These are phyloP conservation scores for Hycleus cichorii DNA, from an alignment of 1,140 invertebrate species.

Conservation along the genomic window DNA sequence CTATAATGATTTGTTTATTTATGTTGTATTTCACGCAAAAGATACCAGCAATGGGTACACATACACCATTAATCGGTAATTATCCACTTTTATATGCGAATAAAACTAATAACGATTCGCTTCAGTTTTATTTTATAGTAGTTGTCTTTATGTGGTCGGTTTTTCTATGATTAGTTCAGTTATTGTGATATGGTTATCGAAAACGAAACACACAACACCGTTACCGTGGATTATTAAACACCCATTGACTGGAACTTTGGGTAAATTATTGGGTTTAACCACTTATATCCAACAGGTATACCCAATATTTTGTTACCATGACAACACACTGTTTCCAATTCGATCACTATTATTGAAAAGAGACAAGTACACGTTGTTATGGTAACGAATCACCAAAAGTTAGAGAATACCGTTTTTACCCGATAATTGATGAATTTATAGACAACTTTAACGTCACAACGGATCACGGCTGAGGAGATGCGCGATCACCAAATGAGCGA, in stretches of 20 bases:
- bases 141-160: constrained; percentile 50
- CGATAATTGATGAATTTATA: constrained; percentile 1
- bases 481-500: constrained; percentile 41
- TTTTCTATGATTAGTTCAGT: constrained; percentile 57
- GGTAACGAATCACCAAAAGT: too few relatives aligned
- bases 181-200: constrained; percentile 46
- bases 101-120: constrained; percentile 5
- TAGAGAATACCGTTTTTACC: too few relatives aligned
- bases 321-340: too few relatives aligned
- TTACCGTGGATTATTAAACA: constrained; percentile 51
- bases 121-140: constrained; percentile 47
- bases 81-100: background rate
- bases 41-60: constrained; percentile 51
- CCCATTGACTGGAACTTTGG: constrained; percentile 46
- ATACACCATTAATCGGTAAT: constrained; percentile 57
- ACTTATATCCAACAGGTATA: constrained; percentile 28
- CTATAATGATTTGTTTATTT: constrained; percentile 52
- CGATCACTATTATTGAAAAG: too few relatives aligned
- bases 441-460: constrained; percentile 19
- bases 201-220: constrained; percentile 42
- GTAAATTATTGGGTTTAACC: constrained; percentile 45
- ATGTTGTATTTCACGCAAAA: constrained; percentile 56
- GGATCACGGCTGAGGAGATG: constrained; percentile 43
- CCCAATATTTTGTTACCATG: too few relatives aligned
- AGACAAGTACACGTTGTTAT: too few relatives aligned